Evolutionary conservation across 2,888 invertebrate genomes (phyloP).

Genomic region (Callimorpha dominula): DNA sequence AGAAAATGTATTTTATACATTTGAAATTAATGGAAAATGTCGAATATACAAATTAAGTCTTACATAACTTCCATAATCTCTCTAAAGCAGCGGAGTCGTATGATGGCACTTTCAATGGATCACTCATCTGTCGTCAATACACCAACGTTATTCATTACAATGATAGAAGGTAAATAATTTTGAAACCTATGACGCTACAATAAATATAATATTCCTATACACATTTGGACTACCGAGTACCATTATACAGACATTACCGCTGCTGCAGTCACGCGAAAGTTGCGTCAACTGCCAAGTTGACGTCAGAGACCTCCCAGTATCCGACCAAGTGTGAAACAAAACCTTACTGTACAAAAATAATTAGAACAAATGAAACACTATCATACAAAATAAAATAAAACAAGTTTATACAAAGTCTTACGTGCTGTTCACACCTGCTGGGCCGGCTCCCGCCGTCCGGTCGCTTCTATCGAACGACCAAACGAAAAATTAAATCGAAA

Average conservation of each 20-base stretch:
- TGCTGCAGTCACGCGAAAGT: conserved; percentile 36
- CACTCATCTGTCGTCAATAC: background rate
- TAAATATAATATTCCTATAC: background rate
- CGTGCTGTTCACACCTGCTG: conserved; percentile 53
- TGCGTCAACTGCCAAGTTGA: conserved; percentile 19
- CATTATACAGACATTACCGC: conserved; percentile 1
- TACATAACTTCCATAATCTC: conserved; percentile 51
- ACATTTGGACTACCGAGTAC: background rate
- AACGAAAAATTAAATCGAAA: conserved; percentile 35
- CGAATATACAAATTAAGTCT: conserved; percentile 67
- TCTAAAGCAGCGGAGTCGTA: background rate
- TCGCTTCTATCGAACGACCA: conserved; percentile 36
- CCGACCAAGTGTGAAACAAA: conserved; percentile 73
- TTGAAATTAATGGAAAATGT: conserved; percentile 60
- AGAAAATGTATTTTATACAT: conserved; percentile 67
- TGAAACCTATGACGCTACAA: background rate
- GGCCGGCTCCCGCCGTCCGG: conserved; percentile 47
- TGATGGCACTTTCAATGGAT: background rate
- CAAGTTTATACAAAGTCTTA: conserved; percentile 67
- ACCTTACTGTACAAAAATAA: conserved; percentile 76
- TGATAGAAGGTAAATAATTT: background rate
- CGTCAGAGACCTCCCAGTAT: conserved; percentile 37
- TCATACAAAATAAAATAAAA: conserved; percentile 75
- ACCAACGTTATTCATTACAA: background rate
- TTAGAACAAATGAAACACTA: conserved; percentile 71